Conservation (phyloP, 2,888 invertebrate genomes). For the Platerodrilus igneus region DNA sequence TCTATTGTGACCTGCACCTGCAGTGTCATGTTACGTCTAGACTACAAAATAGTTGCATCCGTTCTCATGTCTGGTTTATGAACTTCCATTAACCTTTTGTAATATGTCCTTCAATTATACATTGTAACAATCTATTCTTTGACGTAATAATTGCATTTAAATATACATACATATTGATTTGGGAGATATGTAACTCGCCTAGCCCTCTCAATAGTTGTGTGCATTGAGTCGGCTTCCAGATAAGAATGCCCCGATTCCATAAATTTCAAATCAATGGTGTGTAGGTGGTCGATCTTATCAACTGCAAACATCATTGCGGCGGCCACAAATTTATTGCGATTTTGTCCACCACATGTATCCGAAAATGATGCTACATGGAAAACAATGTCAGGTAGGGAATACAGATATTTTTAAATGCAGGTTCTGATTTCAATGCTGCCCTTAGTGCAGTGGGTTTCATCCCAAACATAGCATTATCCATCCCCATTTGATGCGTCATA, state of each 20-base stretch:
- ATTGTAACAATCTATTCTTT: too few relatives aligned
- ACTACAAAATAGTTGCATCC: too few relatives aligned
- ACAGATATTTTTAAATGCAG: conserved; percentile 23
- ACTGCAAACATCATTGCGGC: conserved; percentile 23
- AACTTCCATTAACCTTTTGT: too few relatives aligned
- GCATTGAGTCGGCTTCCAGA: conserved; percentile 21
- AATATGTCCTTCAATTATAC: too few relatives aligned
- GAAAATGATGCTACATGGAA: conserved; percentile 20
- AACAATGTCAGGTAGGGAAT: conserved; percentile 18
- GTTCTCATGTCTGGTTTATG: too few relatives aligned
- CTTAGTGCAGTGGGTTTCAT: conserved; percentile 23
- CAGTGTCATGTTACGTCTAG: too few relatives aligned
- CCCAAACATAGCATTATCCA: conserved; percentile 17
- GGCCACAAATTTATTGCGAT: conserved; percentile 21
- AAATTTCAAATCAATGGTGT: conserved; percentile 26
- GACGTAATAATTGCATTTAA: too few relatives aligned
- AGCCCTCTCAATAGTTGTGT: conserved; percentile 25
- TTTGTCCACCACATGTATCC: conserved; percentile 25
- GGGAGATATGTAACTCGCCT: conserved; percentile 18
- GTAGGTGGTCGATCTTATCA: conserved; percentile 16
- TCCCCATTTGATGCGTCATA: conserved; percentile 16
- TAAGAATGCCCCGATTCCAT: conserved; percentile 14
- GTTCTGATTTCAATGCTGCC: conserved; percentile 25
- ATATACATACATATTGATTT: too few relatives aligned
- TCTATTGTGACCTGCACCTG: too few relatives aligned